A percentile compares a stretch with the other conserved stretches of the same genome.
Conservation (phyloP, 2,888 invertebrate species). For the Meloe dianella region DNA sequence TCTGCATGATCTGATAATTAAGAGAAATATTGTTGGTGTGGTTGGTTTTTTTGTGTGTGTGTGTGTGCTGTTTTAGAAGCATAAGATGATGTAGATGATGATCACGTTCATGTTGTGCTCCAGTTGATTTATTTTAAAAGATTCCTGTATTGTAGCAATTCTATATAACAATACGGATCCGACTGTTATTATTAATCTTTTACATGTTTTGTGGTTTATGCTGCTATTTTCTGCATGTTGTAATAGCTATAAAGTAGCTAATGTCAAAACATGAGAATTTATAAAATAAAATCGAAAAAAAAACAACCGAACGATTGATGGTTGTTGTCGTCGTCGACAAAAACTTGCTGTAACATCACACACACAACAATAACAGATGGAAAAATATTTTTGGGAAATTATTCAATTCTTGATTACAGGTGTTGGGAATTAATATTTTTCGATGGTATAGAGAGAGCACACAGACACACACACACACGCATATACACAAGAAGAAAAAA, state of each 20-base stretch:
- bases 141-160: conserved; percentile 39
- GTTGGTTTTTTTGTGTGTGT: too few relatives aligned
- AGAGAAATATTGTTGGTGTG: too few relatives aligned
- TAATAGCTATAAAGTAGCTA: conserved; percentile 26
- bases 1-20: too few relatives aligned
- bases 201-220: conserved; percentile 18
- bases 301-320: too few relatives aligned
- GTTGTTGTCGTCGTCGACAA: too few relatives aligned
- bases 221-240: conserved; percentile 25
- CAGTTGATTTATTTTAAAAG: conserved; percentile 50
- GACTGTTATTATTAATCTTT: conserved; percentile 29
- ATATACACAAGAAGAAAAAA: too few relatives aligned
- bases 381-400: neutral
- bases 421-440: neutral
- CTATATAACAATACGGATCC: conserved; percentile 27
- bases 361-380: neutral
- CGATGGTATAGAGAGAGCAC: conserved; percentile 21
- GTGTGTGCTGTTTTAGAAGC: too few relatives aligned
- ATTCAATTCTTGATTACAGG: neutral
- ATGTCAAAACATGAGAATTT: conserved; percentile 26
- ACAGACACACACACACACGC: too few relatives aligned
- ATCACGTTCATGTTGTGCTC: conserved; percentile 30
- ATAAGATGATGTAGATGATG: too few relatives aligned
- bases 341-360: too few relatives aligned
- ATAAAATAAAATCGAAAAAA: too few relatives aligned